Percentiles rank a stretch among this genome's conserved stretches.
Conservation (phyloP, 1,140 invertebrate genomes). For the Potamilus streckersoni region DNA sequence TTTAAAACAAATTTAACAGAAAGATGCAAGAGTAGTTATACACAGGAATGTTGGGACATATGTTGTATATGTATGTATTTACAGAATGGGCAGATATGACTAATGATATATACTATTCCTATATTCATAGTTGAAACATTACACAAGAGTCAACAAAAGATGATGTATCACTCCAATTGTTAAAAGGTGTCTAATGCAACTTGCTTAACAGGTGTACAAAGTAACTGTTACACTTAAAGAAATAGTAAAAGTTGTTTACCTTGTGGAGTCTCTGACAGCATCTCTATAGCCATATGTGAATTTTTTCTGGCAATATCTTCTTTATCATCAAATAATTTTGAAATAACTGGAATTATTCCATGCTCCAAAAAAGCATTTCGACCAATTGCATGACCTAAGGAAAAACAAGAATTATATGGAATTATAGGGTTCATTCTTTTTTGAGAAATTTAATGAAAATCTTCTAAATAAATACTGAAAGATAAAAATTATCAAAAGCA, state of each 20-base stretch:
- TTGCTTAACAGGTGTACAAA: no score
- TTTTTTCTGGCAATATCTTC: conserved; percentile 65
- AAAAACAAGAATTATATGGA: conserved; percentile 11
- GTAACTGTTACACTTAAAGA: no score
- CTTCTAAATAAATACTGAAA: background rate
- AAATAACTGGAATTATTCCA: conserved; percentile 59
- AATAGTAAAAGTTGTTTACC: conserved; percentile 40
- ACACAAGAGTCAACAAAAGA: no score
- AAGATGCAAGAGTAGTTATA: no score
- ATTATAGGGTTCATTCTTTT: background rate
- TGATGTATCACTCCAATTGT: background rate
- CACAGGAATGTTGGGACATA: no score
- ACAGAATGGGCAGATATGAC: no score
- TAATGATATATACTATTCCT: no score
- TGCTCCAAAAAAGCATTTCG: conserved; percentile 64
- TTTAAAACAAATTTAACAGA: no score
- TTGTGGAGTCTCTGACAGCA: conserved; percentile 63
- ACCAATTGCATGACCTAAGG: conserved; percentile 65
- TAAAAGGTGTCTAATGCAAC: background rate
- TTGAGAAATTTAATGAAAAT: background rate
- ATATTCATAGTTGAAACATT: no score
- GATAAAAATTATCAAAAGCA: background rate
- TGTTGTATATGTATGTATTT: no score
- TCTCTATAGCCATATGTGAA: conserved; percentile 66
- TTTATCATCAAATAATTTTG: conserved; percentile 65